phyloP scores from a whole-genome alignment of 2,797 vertebrate species.

The Acrossocheilus wenchowensis region DNA sequence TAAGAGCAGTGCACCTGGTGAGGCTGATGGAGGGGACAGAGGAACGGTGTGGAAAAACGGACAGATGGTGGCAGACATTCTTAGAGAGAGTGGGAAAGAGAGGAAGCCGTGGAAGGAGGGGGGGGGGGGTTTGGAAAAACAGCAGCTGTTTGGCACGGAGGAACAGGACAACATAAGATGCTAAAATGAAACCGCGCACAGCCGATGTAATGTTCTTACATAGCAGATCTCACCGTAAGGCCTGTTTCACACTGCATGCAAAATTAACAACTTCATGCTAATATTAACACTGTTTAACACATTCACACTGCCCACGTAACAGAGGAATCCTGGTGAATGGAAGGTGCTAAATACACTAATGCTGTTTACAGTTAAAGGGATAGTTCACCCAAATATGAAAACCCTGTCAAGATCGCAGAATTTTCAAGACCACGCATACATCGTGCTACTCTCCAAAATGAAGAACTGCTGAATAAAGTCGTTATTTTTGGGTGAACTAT shows the following conservation, averaged over 20 bases:
- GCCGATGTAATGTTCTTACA: not conserved
- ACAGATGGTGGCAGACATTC: constrained; percentile 58
- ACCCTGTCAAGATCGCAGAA: not conserved
- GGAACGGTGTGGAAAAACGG: constrained; percentile 48
- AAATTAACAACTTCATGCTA: not conserved
- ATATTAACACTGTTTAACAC: not conserved
- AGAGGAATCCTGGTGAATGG: not conserved
- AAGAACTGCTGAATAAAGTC: no score
- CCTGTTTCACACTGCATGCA: not conserved
- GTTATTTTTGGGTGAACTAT: not conserved
- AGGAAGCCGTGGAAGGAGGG: constrained; percentile 39
- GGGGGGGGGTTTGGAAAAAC: constrained; percentile 20
- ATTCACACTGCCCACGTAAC: not conserved
- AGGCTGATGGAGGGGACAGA: constrained; percentile 35
- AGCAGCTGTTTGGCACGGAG: constrained; percentile 52
- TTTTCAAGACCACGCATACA: no score
- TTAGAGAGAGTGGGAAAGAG: constrained; percentile 45
- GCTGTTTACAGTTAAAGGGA: not conserved
- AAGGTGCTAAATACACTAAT: not conserved
- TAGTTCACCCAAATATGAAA: not conserved
- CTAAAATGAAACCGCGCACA: constrained; percentile 1
- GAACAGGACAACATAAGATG: constrained; percentile 33
- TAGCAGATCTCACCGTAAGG: not conserved
- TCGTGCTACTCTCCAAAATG: not conserved
- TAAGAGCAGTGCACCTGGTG: constrained; percentile 49